Evolutionary conservation across 2,888 invertebrate species (phyloP), one percentile per base, ranked within the genome.

Genomic region (Steinernema scapterisci): DNA sequence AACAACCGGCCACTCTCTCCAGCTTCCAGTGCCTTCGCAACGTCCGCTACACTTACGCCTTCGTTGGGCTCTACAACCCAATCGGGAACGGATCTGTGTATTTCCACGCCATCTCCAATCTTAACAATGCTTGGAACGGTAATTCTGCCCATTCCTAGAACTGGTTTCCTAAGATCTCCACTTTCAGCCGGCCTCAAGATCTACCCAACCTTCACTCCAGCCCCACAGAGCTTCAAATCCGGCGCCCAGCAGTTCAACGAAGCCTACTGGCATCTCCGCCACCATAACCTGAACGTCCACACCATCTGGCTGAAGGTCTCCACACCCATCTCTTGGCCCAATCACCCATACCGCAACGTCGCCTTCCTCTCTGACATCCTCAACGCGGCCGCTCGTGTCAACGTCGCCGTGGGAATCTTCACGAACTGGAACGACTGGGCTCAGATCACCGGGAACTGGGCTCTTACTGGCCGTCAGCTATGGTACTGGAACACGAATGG

Each of bases 401-500:
- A 43, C 46, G 72, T 72, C 45, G 19, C 19, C 3, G 45, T 72
- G 21, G 72, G 72, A 16, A 31, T 72, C 72, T 72, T 46, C 72
- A 72, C 72, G n/a, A 72, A 72, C 72, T 72, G 72, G 72, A 45
- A 72, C 72, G 72, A 72, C 72, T 72, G 51, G 48, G 46, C 43
- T 25, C 48, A 72, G 72, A 72, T 72, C 72, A 72, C 72, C 46
- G 72, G 72, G 46, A 72, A 71, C 16, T 80, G 79, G 79, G 70
- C 70, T 46, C 52, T 56, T 75, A 45, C 43, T 44, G 71, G 52
- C 73, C 70, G 71, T 71, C 25, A 31, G 73, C 71, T 78, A 48
- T 77, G 81, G 81, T 82, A 82, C 76, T 82, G 80, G 80, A 78
- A 80, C 63, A 81, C 81, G 38, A 72, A 75, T 63, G 80, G 80